Conservation (phyloP, 2,113 vertebrate species). For the Tenrec ecaudatus region DNA sequence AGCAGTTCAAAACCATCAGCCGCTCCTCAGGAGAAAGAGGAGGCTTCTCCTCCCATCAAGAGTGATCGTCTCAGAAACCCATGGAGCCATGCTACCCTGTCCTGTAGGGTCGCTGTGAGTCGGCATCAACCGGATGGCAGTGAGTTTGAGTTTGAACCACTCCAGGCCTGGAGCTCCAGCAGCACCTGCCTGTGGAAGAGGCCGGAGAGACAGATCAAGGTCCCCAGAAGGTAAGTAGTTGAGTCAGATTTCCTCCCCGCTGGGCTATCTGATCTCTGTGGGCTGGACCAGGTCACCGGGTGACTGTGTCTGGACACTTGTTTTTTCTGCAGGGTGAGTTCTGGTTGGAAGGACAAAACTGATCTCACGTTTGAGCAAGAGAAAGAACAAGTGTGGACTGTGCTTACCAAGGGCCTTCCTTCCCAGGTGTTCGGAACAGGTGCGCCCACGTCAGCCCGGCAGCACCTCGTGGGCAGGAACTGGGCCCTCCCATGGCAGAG, state of each 20-base stretch:
- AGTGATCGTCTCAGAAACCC: too few species aligned
- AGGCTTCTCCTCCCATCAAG: too few species aligned
- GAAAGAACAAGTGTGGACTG: too few species aligned
- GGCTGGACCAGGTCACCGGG: neutral
- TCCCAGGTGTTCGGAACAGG: neutral
- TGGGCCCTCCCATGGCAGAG: neutral
- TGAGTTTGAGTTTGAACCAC: too few species aligned
- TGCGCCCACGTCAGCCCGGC: neutral
- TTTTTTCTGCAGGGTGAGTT: conserved; percentile 40
- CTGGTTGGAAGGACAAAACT: neutral
- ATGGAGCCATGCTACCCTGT: too few species aligned
- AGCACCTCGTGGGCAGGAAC: neutral
- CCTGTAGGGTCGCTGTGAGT: too few species aligned
- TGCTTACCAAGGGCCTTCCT: neutral
- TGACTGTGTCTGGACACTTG: neutral
- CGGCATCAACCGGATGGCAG: too few species aligned
- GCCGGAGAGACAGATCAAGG: neutral
- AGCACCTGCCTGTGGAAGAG: neutral
- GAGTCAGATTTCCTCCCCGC: conserved; percentile 4
- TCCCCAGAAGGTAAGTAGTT: neutral
- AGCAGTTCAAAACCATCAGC: too few species aligned
- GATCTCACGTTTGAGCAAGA: neutral
- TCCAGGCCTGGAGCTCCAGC: neutral
- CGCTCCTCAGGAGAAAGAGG: too few species aligned
- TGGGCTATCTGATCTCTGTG: neutral